Evolutionary conservation across 2,888 invertebrate species (phyloP).

Genomic region (Papilio demoleus): DNA sequence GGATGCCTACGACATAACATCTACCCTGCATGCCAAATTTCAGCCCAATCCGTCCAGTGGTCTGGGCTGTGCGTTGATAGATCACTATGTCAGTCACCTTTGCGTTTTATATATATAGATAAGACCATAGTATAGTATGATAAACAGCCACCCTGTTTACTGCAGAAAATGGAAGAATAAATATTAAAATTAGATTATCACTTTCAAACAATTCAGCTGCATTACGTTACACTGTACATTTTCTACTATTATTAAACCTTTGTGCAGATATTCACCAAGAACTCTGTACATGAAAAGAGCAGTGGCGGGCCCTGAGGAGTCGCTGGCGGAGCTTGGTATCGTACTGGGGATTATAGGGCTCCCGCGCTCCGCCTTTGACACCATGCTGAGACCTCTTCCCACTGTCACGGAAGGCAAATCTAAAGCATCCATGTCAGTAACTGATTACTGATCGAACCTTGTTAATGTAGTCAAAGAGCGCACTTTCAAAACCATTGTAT

Average conservation of each 20-base stretch:
- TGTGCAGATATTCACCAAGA: constrained; percentile 62
- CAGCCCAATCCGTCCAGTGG: no score
- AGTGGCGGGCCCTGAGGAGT: constrained; percentile 82
- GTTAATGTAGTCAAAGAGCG: no score
- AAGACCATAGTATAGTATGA: no score
- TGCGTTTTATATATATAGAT: no score
- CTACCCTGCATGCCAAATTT: no score
- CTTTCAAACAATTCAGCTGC: not conserved
- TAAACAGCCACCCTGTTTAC: no score
- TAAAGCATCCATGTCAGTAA: constrained; percentile 58
- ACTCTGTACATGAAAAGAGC: constrained; percentile 80
- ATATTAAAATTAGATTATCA: not conserved
- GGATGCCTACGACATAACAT: no score
- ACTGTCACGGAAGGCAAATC: constrained; percentile 55
- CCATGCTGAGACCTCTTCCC: constrained; percentile 76
- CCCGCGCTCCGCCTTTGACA: constrained; percentile 80
- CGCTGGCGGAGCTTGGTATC: constrained; percentile 67
- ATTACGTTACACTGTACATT: not conserved
- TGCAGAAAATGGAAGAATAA: no score
- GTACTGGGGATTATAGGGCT: constrained; percentile 85
- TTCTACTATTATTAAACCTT: not conserved
- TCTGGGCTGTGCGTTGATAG: no score
- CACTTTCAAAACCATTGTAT: not conserved
- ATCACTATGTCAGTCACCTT: no score
- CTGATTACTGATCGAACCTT: not conserved